Evolutionary conservation across 2,113 vertebrate genomes (phyloP).

Genomic region (Emberiza fucata): DNA sequence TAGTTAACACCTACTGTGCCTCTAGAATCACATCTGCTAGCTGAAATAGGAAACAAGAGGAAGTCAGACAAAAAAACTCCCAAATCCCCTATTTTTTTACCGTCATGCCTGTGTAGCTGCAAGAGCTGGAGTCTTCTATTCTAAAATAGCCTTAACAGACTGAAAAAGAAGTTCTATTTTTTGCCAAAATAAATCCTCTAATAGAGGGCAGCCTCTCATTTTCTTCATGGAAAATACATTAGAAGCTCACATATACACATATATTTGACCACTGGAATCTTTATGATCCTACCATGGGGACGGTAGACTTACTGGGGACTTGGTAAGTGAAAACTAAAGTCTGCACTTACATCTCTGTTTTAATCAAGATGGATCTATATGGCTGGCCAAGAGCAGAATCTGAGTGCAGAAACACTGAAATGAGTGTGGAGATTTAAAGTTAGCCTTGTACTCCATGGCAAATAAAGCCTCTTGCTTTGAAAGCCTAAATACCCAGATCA

Average conservation of each 20-base stretch:
- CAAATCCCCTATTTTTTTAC: neutral
- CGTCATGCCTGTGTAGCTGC: neutral
- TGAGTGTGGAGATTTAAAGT: neutral
- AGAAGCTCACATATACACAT: neutral
- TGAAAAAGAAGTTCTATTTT: neutral
- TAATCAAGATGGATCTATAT: neutral
- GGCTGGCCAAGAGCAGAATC: neutral
- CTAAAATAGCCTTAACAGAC: neutral
- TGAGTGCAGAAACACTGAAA: neutral
- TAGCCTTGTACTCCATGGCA: neutral
- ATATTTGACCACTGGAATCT: neutral
- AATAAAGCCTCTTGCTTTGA: neutral
- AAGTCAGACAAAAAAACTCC: neutral
- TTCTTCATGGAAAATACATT: neutral
- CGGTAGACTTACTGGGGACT: neutral
- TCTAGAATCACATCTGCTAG: neutral
- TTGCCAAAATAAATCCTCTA: neutral
- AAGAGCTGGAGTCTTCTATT: neutral
- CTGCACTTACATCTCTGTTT: neutral
- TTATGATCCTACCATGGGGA: neutral
- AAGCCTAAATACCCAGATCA: neutral
- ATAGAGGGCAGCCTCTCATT: neutral
- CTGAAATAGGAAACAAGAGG: neutral
- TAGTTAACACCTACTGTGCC: neutral
- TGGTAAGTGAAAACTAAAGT: constrained; percentile 2